phyloP scores from a whole-genome alignment of 2,113 vertebrate genomes.

The Centropus unirufus region DNA sequence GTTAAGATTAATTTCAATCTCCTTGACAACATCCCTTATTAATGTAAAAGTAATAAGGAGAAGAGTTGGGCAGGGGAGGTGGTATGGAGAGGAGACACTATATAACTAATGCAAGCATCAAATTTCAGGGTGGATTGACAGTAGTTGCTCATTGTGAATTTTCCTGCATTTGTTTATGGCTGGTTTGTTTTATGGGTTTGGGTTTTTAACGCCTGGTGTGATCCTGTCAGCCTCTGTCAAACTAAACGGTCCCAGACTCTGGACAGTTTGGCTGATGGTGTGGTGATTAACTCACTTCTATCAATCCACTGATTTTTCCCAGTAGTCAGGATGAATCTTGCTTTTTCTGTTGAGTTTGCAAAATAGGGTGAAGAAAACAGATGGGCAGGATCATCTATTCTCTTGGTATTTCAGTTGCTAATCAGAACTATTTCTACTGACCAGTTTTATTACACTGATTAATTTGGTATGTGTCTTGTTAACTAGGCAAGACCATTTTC shows the following conservation, averaged over 20 bases:
- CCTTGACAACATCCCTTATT: neutral
- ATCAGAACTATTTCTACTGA: neutral
- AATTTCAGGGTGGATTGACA: neutral
- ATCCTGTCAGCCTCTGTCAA: neutral
- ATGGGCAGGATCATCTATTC: neutral
- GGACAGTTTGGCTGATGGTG: neutral
- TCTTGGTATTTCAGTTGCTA: neutral
- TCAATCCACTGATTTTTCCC: neutral
- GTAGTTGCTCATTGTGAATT: neutral
- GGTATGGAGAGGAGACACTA: neutral
- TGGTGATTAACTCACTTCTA: neutral
- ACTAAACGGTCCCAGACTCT: neutral
- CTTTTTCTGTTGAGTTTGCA: neutral
- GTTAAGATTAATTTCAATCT: neutral
- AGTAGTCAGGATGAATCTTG: neutral
- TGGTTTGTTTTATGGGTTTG: neutral
- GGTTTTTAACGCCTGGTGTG: accelerated
- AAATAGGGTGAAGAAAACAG: neutral
- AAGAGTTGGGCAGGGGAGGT: neutral
- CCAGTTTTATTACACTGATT: neutral
- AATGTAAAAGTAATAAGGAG: neutral
- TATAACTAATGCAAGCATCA: neutral
- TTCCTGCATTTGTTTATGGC: neutral
- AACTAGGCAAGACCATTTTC: neutral
- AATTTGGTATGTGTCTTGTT: neutral